A percentile compares a stretch with the other conserved stretches of the same genome.
phyloP scores from a whole-genome alignment of 2,797 vertebrate species.

The Sarcophilus harrisii region DNA sequence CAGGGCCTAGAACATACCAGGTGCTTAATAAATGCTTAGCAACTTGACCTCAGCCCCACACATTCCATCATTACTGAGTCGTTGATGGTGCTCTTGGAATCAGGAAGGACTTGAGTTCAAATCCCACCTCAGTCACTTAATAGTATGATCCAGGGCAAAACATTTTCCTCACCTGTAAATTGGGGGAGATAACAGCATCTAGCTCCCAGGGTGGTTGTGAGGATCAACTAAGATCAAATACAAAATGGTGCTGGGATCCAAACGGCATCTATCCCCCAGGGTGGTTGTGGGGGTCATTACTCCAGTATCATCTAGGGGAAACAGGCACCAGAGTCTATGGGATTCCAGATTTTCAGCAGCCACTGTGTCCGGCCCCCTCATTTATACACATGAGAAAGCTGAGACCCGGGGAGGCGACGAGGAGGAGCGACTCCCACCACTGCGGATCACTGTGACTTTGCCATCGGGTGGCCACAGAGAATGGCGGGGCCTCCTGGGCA shows the following conservation, averaged over 20 bases:
- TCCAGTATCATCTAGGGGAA: not conserved
- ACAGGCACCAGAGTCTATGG: not conserved
- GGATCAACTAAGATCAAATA: not conserved
- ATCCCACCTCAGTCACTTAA: not conserved
- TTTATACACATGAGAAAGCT: not conserved
- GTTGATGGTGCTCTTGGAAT: not conserved
- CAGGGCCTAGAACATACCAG: not conserved
- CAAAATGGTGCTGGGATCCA: not conserved
- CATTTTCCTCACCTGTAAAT: not conserved
- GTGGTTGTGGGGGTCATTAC: not conserved
- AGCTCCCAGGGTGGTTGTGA: not conserved
- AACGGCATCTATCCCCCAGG: not conserved
- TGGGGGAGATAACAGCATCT: not conserved
- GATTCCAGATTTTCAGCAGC: not conserved
- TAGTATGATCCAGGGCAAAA: not conserved
- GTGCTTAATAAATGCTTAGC: not conserved
- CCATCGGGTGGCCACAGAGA: not conserved
- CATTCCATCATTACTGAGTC: not conserved
- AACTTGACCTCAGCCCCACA: not conserved
- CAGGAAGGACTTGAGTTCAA: not conserved
- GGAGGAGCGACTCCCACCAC: rapidly evolving
- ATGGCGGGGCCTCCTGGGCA: not conserved
- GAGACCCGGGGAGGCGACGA: rapidly evolving
- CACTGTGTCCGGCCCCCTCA: rapidly evolving
- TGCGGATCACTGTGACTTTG: not conserved